A percentile compares a stretch with the other conserved stretches of the same genome.
Evolutionary conservation across 1,140 invertebrate genomes (phyloP).

Genomic region (Panulirus ornatus): DNA sequence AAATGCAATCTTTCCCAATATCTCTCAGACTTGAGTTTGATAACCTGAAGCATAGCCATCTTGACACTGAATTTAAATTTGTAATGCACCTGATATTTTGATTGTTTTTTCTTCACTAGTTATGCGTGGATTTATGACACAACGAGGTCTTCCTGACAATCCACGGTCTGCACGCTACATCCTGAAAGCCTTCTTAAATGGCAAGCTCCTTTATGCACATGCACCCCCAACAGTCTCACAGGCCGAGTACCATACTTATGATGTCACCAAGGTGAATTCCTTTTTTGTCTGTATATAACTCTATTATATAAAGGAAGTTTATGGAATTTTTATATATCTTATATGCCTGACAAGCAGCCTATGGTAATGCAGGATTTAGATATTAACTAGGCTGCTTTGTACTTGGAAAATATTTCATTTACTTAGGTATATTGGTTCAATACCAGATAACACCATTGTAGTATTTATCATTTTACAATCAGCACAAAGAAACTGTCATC

Average conservation of each 20-base stretch:
- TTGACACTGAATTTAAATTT: not conserved
- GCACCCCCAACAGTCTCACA: slow-evolving; percentile 89
- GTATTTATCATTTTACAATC: no score
- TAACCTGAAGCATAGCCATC: not conserved
- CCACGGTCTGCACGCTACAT: slow-evolving; percentile 92
- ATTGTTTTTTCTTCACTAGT: slow-evolving; percentile 80
- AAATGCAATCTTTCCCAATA: no score
- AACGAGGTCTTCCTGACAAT: slow-evolving; percentile 95
- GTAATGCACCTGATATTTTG: slow-evolving; percentile 3
- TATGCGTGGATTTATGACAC: slow-evolving; percentile 97
- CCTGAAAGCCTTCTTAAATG: slow-evolving; percentile 96
- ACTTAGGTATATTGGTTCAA: no score
- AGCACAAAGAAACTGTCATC: no score
- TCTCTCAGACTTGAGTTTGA: not conserved
- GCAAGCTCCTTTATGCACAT: slow-evolving; percentile 89
- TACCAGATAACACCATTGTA: no score
- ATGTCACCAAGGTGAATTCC: slow-evolving; percentile 62
- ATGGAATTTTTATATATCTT: no score
- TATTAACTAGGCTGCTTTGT: no score
- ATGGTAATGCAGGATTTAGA: no score
- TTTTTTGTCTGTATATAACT: no score
- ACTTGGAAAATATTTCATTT: no score
- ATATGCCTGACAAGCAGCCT: no score
- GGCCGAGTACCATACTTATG: slow-evolving; percentile 83
- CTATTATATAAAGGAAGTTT: no score